These are phyloP conservation scores for Poeciliopsis gracilis DNA, from an alignment of 2,797 vertebrate genomes.

Conservation along the genomic window DNA sequence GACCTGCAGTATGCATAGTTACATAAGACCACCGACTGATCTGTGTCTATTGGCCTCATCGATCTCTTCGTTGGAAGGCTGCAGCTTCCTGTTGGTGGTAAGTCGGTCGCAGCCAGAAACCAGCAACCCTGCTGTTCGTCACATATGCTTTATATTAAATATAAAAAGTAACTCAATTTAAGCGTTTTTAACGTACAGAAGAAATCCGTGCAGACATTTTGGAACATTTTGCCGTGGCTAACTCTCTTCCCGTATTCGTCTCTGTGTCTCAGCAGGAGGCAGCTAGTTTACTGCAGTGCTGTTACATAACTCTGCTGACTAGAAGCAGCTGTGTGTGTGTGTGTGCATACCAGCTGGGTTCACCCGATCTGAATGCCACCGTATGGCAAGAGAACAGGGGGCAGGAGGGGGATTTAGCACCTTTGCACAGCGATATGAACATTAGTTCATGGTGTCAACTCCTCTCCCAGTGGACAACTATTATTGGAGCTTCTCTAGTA, in stretches of 20 bases:
- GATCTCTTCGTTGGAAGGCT: constrained; percentile 35
- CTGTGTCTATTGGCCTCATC: constrained; percentile 50
- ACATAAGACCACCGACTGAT: constrained; percentile 30
- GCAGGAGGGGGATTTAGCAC: background rate
- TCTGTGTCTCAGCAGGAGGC: constrained; percentile 41
- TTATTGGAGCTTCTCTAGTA: constrained; percentile 18
- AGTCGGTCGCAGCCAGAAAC: constrained; percentile 35
- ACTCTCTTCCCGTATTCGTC: constrained; percentile 11
- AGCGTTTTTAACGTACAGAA: background rate
- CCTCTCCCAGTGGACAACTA: constrained; percentile 12
- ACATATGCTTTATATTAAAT: constrained; percentile 4
- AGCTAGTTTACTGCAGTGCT: constrained; percentile 74
- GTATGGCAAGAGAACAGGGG: constrained; percentile 11
- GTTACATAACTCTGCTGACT: constrained; percentile 77
- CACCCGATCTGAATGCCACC: constrained; percentile 68
- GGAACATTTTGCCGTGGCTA: constrained; percentile 6
- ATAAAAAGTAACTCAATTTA: background rate
- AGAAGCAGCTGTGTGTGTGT: constrained; percentile 43
- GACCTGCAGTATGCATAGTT: constrained; percentile 30
- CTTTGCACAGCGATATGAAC: background rate
- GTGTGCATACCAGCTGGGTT: constrained; percentile 19
- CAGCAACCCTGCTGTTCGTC: constrained; percentile 39
- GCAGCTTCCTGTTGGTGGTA: constrained; percentile 40
- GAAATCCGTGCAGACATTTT: constrained; percentile 10
- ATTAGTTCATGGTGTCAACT: background rate